Percentiles rank a stretch among this genome's conserved stretches.
These are phyloP conservation scores for Mystacides longicornis DNA, from an alignment of 2,888 invertebrate species.

Conservation along the genomic window DNA sequence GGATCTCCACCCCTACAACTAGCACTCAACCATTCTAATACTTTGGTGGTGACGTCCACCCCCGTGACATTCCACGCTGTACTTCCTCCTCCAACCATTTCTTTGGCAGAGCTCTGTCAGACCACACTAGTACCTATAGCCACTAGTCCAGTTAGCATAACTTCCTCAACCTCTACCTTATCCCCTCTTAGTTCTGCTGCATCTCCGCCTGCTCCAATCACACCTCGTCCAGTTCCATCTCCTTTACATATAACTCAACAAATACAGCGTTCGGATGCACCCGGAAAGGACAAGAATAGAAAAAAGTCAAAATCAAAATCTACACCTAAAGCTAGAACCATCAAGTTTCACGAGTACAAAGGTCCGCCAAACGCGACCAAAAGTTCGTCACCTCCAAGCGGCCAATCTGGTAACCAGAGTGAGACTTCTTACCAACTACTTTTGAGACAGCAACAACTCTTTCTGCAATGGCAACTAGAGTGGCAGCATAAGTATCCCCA, in stretches of 20 bases:
- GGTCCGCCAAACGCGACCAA: slow-evolving; percentile 88
- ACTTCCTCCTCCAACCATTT: slow-evolving; percentile 49
- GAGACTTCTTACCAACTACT: slow-evolving; percentile 89
- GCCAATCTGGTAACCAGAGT: slow-evolving; percentile 37
- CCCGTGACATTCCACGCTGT: slow-evolving; percentile 64
- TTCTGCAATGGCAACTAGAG: slow-evolving; percentile 81
- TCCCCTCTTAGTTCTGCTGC: slow-evolving; percentile 41
- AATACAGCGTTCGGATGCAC: slow-evolving; percentile 47
- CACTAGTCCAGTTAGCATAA: slow-evolving; percentile 34
- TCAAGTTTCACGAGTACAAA: slow-evolving; percentile 96
- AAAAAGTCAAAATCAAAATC: slow-evolving; percentile 78
- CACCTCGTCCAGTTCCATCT: slow-evolving; percentile 26
- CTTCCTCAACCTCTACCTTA: slow-evolving; percentile 29
- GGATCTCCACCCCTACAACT: slow-evolving; percentile 45
- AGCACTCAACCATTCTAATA: slow-evolving; percentile 42
- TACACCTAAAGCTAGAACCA: slow-evolving; percentile 74
- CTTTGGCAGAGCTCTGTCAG: slow-evolving; percentile 27
- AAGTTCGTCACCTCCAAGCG: slow-evolving; percentile 45
- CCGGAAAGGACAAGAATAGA: slow-evolving; percentile 72
- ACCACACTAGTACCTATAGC: slow-evolving; percentile 38
- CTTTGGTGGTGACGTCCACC: slow-evolving; percentile 57
- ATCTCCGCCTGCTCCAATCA: slow-evolving; percentile 24
- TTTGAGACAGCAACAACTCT: slow-evolving; percentile 88
- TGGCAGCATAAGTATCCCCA: slow-evolving; percentile 77
- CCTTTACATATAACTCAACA: slow-evolving; percentile 34